Evolutionary conservation across 2,888 invertebrate species (phyloP), one percentile per base, ranked within the genome.

Genomic region (Drosophila longiperda): DNA sequence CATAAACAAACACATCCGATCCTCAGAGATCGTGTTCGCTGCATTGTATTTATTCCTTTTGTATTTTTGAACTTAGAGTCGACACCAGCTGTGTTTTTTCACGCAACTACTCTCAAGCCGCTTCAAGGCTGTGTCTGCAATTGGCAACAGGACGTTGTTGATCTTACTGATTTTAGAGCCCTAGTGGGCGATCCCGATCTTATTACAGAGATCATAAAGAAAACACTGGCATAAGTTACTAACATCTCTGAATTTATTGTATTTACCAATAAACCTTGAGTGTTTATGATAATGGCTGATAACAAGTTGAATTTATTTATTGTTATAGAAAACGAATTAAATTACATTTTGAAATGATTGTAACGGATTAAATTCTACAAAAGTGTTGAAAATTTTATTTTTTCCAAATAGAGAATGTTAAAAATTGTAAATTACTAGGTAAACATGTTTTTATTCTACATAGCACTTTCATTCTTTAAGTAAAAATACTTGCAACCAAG

Each of bases 81-180:
- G 48, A 55, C 40, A 52, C 84, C 87, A 86, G 89, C 80, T 86
- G 86, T 73, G 76, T 87, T 73, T 82, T 84, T 82, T 84, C 74
- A 73, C 70, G 73, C 69, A 34, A 58, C 69, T 57, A 38, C 64
- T 12, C n/a, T 23, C 4, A 23, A 45, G 15, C 53, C 53, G 54
- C 75, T 73, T 73, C 78, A 80, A 84, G 82, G 75, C 64, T 71
- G 45, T 50, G 55, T 49, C 38, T 45, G 67, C 74, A 54, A 75
- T 53, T 61, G 70, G 53, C 38, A 66, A 48, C 57, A 53, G 66
- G 66, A 71, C 38, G 12, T 26, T 12, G 23, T 50, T 15, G 38
- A 34, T 52, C 38, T 57, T 38, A 45, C 33, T 11, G 54, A 57
- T 62, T 45, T 63, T 23, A 8, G 36, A 23, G 23, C 36, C 52